Evolutionary conservation across 2,888 invertebrate genomes (phyloP).

Genomic region (Prosopocoilus inquinatus): DNA sequence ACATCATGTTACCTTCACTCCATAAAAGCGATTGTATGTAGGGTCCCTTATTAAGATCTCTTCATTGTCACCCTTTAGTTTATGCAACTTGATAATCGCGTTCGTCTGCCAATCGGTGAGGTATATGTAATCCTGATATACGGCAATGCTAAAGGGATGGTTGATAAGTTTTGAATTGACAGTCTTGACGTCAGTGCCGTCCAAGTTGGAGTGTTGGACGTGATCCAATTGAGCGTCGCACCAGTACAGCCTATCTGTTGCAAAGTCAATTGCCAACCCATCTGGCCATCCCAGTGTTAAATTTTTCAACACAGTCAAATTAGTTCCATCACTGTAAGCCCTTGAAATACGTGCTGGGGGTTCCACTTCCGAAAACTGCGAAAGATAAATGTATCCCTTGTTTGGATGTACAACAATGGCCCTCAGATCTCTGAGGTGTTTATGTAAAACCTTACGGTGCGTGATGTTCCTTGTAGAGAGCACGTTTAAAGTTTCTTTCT

Average conservation of each 20-base stretch:
- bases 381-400: slow-evolving; percentile 90
- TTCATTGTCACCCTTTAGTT: slow-evolving; percentile 84
- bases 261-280: slow-evolving; percentile 90
- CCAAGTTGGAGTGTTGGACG: slow-evolving; percentile 89
- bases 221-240: slow-evolving; percentile 95
- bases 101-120: slow-evolving; percentile 97
- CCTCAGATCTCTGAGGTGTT: slow-evolving; percentile 86
- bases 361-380: slow-evolving; percentile 97
- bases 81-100: slow-evolving; percentile 87
- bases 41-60: slow-evolving; percentile 84
- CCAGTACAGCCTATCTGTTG: slow-evolving; percentile 89
- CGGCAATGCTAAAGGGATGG: slow-evolving; percentile 90
- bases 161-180: slow-evolving; percentile 82
- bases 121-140: slow-evolving; percentile 89
- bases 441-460: slow-evolving; percentile 77
- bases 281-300: slow-evolving; percentile 97
- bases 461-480: slow-evolving; percentile 84
- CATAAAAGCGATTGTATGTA: slow-evolving; percentile 86
- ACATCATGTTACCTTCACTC: slow-evolving; percentile 66
- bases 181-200: slow-evolving; percentile 88
- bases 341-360: slow-evolving; percentile 95
- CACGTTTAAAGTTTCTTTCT: slow-evolving; percentile 92
- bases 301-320: slow-evolving; percentile 82
- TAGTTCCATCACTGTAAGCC: slow-evolving; percentile 86
- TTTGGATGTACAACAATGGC: slow-evolving; percentile 97